Percentiles rank a stretch among this genome's conserved stretches.
Conservation (phyloP, 2,113 vertebrate species). For the Bombycilla garrulus region DNA sequence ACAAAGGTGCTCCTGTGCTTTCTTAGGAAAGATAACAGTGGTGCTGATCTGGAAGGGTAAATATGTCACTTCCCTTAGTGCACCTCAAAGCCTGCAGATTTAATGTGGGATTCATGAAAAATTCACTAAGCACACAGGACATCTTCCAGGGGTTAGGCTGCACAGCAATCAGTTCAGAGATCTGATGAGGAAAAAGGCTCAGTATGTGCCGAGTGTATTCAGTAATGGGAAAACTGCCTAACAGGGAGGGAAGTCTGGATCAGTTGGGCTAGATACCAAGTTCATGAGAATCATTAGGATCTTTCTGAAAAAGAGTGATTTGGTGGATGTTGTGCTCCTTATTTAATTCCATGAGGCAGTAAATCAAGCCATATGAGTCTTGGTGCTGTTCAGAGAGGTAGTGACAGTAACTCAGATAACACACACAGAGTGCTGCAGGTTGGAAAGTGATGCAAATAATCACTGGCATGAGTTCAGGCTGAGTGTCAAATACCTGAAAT, state of each 20-base stretch:
- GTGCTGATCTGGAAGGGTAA: slow-evolving; percentile 25
- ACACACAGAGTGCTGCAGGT: not conserved
- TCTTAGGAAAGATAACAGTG: not conserved
- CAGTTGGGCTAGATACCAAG: not conserved
- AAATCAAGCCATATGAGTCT: not conserved
- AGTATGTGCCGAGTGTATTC: not conserved
- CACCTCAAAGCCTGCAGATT: slow-evolving; percentile 30
- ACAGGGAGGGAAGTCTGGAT: not conserved
- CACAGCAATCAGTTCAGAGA: not conserved
- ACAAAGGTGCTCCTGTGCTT: slow-evolving; percentile 23
- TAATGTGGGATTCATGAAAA: slow-evolving; percentile 54
- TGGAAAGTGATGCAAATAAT: slow-evolving; percentile 4
- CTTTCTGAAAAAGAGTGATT: not conserved
- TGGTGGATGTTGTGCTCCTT: not conserved
- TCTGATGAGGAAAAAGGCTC: not conserved
- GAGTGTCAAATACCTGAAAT: slow-evolving; percentile 26
- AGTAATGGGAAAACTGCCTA: not conserved
- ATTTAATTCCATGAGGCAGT: not conserved
- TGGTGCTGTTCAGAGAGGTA: not conserved
- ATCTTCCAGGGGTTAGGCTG: slow-evolving; percentile 5
- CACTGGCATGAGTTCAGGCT: not conserved
- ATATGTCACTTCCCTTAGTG: slow-evolving; percentile 29
- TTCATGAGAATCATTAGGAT: not conserved
- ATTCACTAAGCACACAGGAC: slow-evolving; percentile 15
- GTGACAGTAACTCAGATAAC: slow-evolving; percentile 11